phyloP scores from a whole-genome alignment of 2,888 invertebrate genomes.

The Apantesis nais region DNA sequence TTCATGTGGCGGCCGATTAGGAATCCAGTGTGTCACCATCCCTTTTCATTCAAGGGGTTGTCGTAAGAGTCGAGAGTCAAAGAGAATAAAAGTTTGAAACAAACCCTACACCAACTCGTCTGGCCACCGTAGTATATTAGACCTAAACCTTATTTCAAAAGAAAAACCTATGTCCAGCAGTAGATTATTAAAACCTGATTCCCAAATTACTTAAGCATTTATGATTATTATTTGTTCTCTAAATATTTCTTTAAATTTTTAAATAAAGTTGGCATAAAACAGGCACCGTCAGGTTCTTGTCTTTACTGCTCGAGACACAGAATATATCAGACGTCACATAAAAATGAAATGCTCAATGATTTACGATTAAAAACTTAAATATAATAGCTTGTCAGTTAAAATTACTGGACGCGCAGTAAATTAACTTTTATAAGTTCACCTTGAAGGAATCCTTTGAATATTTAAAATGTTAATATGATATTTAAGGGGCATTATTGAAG shows the following conservation, averaged over 20 bases:
- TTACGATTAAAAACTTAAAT: conserved; percentile 78
- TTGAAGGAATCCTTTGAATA: conserved; percentile 51
- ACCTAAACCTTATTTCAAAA: too few species aligned
- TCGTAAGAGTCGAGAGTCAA: too few species aligned
- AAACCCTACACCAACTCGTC: too few species aligned
- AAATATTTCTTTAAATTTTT: not conserved
- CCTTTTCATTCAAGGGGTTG: too few species aligned
- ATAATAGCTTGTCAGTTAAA: conserved; percentile 76
- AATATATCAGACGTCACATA: conserved; percentile 69
- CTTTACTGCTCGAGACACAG: conserved; percentile 52
- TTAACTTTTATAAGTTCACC: conserved; percentile 65
- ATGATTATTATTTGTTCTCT: too few species aligned
- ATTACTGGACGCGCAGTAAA: conserved; percentile 74
- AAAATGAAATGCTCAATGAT: conserved; percentile 78
- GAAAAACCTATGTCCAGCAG: too few species aligned
- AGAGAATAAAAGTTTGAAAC: too few species aligned
- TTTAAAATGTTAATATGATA: conserved; percentile 61
- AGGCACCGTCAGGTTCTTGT: conserved; percentile 33
- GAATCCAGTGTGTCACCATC: too few species aligned
- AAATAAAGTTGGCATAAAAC: conserved; percentile 19
- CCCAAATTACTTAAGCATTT: too few species aligned
- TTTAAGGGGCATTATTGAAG: conserved; percentile 45
- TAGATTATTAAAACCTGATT: too few species aligned
- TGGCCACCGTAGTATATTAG: too few species aligned
- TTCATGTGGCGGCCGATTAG: too few species aligned